These are phyloP conservation scores for Drosophila imparisetae DNA, from an alignment of 2,888 invertebrate species.

Conservation along the genomic window DNA sequence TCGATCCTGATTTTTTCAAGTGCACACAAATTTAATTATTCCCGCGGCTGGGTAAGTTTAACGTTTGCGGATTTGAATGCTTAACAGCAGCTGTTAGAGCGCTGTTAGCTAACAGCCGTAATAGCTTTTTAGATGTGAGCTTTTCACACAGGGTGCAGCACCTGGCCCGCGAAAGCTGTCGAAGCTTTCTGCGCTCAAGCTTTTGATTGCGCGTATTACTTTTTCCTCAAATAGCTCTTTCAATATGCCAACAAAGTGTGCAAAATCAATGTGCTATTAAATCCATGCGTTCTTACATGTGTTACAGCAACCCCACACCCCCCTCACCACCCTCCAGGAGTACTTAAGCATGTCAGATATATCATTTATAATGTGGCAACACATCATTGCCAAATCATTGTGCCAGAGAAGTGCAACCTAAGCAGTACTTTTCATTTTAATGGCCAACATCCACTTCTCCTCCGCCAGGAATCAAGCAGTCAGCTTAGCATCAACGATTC, in stretches of 20 bases:
- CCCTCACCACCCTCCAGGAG: neutral
- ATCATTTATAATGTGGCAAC: constrained; percentile 42
- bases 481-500: constrained; percentile 22
- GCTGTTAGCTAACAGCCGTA: constrained; percentile 39
- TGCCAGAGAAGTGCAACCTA: constrained; percentile 45
- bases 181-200: constrained; percentile 21
- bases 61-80: constrained; percentile 29
- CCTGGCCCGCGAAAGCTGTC: neutral
- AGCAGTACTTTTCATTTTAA: constrained; percentile 49
- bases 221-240: neutral
- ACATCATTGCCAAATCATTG: constrained; percentile 43
- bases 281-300: neutral
- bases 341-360: constrained; percentile 16
- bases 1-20: constrained; percentile 24
- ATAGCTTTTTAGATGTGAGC: constrained; percentile 36
- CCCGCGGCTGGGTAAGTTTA: constrained; percentile 41
- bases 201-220: constrained; percentile 6
- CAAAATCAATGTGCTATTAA: constrained; percentile 35
- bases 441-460: constrained; percentile 29
- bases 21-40: constrained; percentile 1
- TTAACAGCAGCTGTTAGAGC: constrained; percentile 43
- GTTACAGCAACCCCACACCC: neutral
- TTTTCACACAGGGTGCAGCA: constrained; percentile 33
- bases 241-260: constrained; percentile 5
- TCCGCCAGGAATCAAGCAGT: constrained; percentile 15